Evolutionary conservation across 2,888 invertebrate genomes (phyloP).

Genomic region (Mycalesis mineus): DNA sequence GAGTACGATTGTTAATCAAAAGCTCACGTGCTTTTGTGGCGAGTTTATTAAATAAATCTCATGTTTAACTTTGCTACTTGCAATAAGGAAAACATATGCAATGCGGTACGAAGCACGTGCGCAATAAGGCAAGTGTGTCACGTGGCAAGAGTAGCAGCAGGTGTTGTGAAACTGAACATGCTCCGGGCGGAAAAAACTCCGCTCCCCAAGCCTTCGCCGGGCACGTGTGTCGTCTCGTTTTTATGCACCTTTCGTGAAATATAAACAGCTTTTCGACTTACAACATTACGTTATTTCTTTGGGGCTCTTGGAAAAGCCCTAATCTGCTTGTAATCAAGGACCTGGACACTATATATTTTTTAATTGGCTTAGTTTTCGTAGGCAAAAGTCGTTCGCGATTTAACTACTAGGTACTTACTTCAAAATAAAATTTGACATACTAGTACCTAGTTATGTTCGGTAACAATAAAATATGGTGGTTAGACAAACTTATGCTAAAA

Average conservation of each 20-base stretch:
- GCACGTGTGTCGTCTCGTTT: neutral
- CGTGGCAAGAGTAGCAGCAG: constrained; percentile 41
- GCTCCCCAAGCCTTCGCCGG: constrained; percentile 15
- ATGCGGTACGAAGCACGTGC: constrained; percentile 31
- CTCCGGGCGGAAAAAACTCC: constrained; percentile 24
- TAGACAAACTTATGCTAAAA: too few relatives aligned
- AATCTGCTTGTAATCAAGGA: too few relatives aligned
- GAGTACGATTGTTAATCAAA: neutral
- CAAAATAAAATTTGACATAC: too few relatives aligned
- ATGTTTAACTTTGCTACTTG: constrained; percentile 2
- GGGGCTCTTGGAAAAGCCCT: too few relatives aligned
- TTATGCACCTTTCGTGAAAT: neutral
- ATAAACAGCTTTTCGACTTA: neutral
- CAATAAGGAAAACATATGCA: constrained; percentile 23
- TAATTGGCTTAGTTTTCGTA: too few relatives aligned
- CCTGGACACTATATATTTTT: too few relatives aligned
- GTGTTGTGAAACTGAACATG: constrained; percentile 40
- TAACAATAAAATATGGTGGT: too few relatives aligned
- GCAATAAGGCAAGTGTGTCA: constrained; percentile 34
- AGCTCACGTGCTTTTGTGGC: neutral
- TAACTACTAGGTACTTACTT: too few relatives aligned
- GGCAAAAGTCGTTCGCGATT: too few relatives aligned
- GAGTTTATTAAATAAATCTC: neutral
- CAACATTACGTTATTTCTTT: too few relatives aligned
- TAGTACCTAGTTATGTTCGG: too few relatives aligned